phyloP scores from a whole-genome alignment of 2,888 invertebrate genomes.

The Yponomeuta evonymella region DNA sequence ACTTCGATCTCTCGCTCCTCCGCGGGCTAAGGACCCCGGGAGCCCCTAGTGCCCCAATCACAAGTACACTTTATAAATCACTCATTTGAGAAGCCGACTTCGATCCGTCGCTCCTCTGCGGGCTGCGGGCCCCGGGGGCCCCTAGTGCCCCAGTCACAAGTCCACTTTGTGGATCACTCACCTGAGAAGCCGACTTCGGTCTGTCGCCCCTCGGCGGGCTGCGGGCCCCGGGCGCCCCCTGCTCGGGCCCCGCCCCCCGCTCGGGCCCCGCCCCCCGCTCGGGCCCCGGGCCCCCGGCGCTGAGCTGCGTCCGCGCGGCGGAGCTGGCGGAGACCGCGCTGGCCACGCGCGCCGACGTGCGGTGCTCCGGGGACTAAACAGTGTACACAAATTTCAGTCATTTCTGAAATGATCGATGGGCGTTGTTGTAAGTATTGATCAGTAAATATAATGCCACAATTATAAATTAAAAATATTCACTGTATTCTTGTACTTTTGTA shows the following conservation, averaged over 20 bases:
- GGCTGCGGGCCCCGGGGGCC: not conserved
- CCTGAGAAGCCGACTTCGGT: not conserved
- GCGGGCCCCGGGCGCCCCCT: not conserved
- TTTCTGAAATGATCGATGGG: no score
- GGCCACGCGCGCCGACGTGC: conserved; percentile 32
- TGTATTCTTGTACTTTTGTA: no score
- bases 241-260: not conserved
- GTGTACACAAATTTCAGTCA: no score
- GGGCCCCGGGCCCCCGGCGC: conserved; percentile 22
- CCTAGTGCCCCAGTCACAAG: not conserved
- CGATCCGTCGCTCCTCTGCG: no score
- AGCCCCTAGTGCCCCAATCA: no score
- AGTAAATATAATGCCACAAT: no score
- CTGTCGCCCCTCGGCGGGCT: not conserved
- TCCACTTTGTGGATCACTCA: not conserved
- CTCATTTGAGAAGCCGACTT: no score
- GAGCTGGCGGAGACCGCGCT: conserved; percentile 45
- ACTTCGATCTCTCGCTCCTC: no score
- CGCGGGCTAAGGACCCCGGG: no score
- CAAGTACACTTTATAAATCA: no score
- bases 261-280: conserved; percentile 12
- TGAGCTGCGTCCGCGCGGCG: conserved; percentile 45
- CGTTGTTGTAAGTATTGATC: no score
- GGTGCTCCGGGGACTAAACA: conserved; percentile 57
- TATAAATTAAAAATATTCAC: no score